phyloP scores from a whole-genome alignment of 2,797 vertebrate species.

The Premnoplex brunnescens region DNA sequence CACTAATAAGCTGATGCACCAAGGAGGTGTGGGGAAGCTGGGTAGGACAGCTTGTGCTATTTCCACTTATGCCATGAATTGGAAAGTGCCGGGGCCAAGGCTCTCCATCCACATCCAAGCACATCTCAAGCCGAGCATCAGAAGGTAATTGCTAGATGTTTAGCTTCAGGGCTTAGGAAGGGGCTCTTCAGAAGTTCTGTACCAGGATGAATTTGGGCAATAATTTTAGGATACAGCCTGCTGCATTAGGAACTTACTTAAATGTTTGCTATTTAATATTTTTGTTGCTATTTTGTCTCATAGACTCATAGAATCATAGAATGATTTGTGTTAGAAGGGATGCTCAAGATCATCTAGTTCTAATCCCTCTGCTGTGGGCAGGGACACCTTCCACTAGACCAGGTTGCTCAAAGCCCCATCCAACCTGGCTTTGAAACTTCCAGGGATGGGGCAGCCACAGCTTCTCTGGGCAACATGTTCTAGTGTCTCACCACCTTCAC shows the following conservation, averaged over 20 bases:
- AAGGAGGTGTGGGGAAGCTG: neutral
- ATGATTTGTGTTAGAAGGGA: neutral
- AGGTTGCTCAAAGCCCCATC: no score
- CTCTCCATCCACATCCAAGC: neutral
- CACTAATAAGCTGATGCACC: neutral
- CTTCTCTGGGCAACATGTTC: no score
- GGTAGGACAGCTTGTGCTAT: neutral
- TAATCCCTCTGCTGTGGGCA: neutral
- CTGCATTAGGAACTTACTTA: neutral
- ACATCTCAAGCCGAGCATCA: fast-evolving
- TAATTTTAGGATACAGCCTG: neutral
- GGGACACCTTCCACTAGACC: no score
- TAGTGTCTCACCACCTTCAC: no score
- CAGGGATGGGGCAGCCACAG: no score
- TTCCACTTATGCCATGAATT: fast-evolving
- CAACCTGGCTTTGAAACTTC: no score
- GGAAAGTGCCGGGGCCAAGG: neutral
- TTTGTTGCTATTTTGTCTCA: neutral
- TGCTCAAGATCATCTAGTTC: neutral
- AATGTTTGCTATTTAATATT: neutral
- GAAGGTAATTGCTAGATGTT: neutral
- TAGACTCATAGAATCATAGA: neutral
- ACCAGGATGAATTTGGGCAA: neutral
- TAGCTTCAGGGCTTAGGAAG: neutral
- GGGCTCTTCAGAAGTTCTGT: neutral